Conservation (phyloP, 2,888 invertebrate species). For the Plebejus anna region DNA sequence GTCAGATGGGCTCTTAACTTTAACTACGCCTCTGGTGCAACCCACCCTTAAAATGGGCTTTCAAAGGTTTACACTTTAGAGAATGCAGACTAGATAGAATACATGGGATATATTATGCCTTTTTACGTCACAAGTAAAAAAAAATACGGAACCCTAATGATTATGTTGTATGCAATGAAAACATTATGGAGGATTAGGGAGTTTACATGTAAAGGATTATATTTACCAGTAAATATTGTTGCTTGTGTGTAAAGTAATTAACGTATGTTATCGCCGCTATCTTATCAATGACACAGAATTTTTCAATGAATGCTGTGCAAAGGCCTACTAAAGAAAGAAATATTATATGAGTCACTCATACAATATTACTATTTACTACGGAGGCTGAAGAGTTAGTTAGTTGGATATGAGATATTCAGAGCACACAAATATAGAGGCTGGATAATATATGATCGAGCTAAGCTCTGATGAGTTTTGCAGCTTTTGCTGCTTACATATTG, state of each 20-base stretch:
- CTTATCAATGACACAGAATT: conserved; percentile 10
- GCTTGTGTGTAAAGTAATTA: not conserved
- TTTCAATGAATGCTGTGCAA: conserved; percentile 1
- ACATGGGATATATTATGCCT: not conserved
- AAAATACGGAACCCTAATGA: not conserved
- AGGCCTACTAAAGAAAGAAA: not conserved
- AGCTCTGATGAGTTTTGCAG: too few species aligned
- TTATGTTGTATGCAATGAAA: not conserved
- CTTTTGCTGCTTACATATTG: too few species aligned
- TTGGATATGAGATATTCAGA: too few species aligned
- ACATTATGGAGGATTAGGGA: not conserved
- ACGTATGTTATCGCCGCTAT: not conserved
- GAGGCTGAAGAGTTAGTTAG: too few species aligned
- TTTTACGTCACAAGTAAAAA: not conserved
- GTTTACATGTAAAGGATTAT: not conserved
- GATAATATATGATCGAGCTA: too few species aligned
- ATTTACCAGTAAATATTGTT: not conserved
- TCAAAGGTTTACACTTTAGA: too few species aligned
- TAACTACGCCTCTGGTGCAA: too few species aligned
- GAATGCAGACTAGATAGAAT: too few species aligned
- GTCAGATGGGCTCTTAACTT: too few species aligned
- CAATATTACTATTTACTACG: not conserved
- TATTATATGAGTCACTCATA: not conserved
- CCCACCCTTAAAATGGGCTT: too few species aligned
- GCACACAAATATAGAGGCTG: too few species aligned